Base-by-base conservation (phyloP, 2,113 vertebrate genomes). In the Microcebus griseorufus region DNA sequence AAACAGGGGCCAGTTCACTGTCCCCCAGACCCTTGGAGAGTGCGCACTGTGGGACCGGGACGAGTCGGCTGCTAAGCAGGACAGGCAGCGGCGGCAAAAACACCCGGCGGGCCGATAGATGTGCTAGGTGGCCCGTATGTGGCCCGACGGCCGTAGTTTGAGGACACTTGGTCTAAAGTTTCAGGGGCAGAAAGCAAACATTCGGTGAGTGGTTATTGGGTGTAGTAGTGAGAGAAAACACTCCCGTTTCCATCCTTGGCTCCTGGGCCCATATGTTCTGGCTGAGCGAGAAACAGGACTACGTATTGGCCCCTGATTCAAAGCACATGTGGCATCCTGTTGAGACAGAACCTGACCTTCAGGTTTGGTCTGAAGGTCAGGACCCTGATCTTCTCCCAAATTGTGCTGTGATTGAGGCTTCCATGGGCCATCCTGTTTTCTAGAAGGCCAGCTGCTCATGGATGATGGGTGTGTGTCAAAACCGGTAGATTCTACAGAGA, bases 91-190 rank as follows among this genome's bases (percentile, higher is more conserved):
- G 45, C 8, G 45, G 45, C 45, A 45, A 45, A 45, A 45, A 45
- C 45, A 45, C 45, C 45, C 45, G 8, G 45, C 45, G 8, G 45
- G 0, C 45, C 45, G 45, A 45, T 45, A 45, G 45, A 45, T 45
- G 45, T 45, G 45, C 45, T 45, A 45, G 45, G 45, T 1, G 8
- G 45, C 45, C 45, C 1, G 6, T 9, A 45, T 45, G 45, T 45
- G 45, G 45, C 45, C 45, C 1, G 0, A 1, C 1, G 45, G 45
- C 45, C 1, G 1, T 45, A 45, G 45, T 45, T 45, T 45, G 45
- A 9, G 45, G 45, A 45, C 45, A 1, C 45, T 1, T 45, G 45
- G 39, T 18, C 67, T 23, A 5, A 29, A 13, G 11, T 12, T 34
- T 6, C 42, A 39, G 80, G 34, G 13, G 65, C 17, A 72, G 42